These are phyloP conservation scores for Graphium colonna DNA, from an alignment of 2,888 invertebrate species.

Conservation along the genomic window DNA sequence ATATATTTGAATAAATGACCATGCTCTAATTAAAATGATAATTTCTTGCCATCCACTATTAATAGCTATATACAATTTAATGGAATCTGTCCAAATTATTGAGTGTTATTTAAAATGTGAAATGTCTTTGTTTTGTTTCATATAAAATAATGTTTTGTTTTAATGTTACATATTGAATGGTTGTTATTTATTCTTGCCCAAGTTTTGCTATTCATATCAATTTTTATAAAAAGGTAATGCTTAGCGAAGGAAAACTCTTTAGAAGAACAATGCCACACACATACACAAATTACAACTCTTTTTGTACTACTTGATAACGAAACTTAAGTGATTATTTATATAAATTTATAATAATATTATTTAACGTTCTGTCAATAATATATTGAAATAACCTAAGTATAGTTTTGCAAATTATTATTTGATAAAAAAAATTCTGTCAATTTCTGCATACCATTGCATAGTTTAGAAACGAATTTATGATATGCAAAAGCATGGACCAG, in stretches of 20 bases:
- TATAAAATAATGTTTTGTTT: background rate
- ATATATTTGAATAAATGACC: background rate
- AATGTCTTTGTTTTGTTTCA: no score
- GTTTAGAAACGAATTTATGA: constrained; percentile 2
- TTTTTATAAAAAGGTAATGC: background rate
- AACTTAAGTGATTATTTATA: no score
- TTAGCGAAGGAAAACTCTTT: background rate
- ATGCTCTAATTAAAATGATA: background rate
- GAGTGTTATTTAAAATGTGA: no score
- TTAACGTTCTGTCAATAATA: background rate
- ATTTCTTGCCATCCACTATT: background rate
- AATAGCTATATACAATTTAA: background rate
- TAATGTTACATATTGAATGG: background rate
- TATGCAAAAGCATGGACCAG: constrained; percentile 6
- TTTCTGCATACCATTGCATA: background rate
- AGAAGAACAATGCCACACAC: background rate
- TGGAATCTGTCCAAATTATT: background rate
- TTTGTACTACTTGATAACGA: no score
- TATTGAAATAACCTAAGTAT: background rate
- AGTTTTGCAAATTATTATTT: background rate
- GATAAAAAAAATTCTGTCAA: background rate
- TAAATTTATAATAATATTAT: no score
- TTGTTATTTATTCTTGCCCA: background rate
- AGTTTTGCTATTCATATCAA: background rate
- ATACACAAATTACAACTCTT: no score